Evolutionary conservation across 2,113 vertebrate genomes (phyloP), one percentile per base, ranked within the genome.

Genomic region (Vanacampus margaritifer): DNA sequence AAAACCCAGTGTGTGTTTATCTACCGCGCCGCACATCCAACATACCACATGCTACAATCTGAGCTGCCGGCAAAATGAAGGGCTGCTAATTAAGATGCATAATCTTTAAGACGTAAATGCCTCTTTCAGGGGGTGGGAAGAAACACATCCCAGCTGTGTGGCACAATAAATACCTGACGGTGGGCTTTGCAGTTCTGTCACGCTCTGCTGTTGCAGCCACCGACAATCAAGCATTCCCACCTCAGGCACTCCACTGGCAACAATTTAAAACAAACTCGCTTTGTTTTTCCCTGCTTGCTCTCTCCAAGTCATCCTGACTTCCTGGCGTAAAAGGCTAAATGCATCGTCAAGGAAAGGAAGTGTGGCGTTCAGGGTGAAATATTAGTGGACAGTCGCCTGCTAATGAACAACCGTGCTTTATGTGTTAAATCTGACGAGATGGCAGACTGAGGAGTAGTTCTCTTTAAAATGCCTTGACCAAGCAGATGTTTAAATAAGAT

Each of bases 361-460:
- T 74, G 65, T 53, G 24, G 48, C 69, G 83, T 53, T 65, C 69
- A 83, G 81, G 72, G 76, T 84, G 78, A 72, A 75, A 79, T 80
- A 78, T 69, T 57, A 23, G 78, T 80, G 82, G 79, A 88, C 80
- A 82, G 61, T 36, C 62, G 73, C 46, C 62, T 68, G 64, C 75
- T 88, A 85, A 88, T 85, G 85, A 86, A 84, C 83, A 87, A 87
- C 88, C 82, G 81, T 86, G 79, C 76, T 75, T 84, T 81, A 89
- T 74, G 67, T 83, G 86, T 80, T 77, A 80, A 90, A 88, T 87
- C 86, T 81, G 84, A 81, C 72, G 85, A 85, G 74, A 87, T 86
- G 84, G 79, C 84, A 84, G 75, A 83, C 72, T 79, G 74, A 85
- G 73, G 80, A 79, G 78, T 74, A 64, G 46, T 64, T 69, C 35